Conservation (phyloP, 1,140 invertebrate genomes). For the Teleopsis dalmanni region DNA sequence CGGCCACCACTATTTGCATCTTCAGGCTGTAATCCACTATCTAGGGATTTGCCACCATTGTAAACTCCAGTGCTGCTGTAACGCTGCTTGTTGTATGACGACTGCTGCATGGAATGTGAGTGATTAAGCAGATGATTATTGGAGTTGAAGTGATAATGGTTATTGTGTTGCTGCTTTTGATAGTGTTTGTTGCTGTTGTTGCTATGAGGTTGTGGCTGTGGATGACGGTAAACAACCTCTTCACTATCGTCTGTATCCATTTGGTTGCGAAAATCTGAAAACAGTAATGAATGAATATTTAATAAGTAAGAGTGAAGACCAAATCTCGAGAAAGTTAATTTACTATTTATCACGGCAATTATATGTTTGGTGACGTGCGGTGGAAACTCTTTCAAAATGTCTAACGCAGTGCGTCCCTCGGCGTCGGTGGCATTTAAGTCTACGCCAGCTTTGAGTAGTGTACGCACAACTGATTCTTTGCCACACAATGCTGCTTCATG, state of each 20-base stretch:
- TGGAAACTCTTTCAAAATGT: constrained; percentile 79
- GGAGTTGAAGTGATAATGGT: constrained; percentile 40
- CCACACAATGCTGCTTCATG: constrained; percentile 93
- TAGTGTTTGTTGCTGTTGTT: constrained; percentile 14
- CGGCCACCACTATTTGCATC: constrained; percentile 11
- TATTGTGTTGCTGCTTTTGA: constrained; percentile 27
- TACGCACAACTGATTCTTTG: constrained; percentile 81
- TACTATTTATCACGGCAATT: constrained; percentile 76
- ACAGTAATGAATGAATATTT: not conserved
- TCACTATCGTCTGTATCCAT: constrained; percentile 38
- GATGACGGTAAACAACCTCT: constrained; percentile 34
- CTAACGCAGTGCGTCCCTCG: constrained; percentile 75
- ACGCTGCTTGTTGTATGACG: constrained; percentile 33
- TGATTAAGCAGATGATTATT: constrained; percentile 40
- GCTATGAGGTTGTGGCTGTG: constrained; percentile 13
- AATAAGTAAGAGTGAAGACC: not conserved
- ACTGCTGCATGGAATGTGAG: constrained; percentile 39
- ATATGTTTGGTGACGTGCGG: constrained; percentile 82
- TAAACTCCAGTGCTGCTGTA: constrained; percentile 28
- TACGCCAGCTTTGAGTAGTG: constrained; percentile 73
- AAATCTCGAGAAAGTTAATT: constrained; percentile 29
- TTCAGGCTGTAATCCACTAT: constrained; percentile 34
- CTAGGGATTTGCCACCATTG: constrained; percentile 37
- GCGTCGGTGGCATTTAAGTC: constrained; percentile 72
- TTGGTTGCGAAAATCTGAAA: constrained; percentile 35